Evolutionary conservation across 2,113 vertebrate species (phyloP), one percentile per base, ranked within the genome.

Genomic region (Albula glossodonta): DNA sequence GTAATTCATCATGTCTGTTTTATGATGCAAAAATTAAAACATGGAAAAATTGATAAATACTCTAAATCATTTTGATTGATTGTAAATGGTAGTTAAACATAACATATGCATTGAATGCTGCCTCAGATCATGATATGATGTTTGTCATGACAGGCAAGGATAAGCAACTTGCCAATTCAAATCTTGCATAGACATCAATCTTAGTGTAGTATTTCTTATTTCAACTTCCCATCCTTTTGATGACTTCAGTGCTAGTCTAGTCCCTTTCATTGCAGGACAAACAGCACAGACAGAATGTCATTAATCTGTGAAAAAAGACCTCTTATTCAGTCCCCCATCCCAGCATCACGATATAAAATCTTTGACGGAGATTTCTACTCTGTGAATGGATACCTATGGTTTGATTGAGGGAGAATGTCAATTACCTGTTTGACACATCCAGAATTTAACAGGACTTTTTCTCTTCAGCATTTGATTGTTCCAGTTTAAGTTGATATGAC

Each of bases 201-300:
- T n/a, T n/a, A 74, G 50, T 51, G 49, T 15, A 11, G 41, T 52
- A 51, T 31, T 31, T 84, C 83, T 60, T 10, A 74, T 74, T 77
- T 84, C n/a, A 66, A 22, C 83, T 3, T 10, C 70, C 83, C 74
- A 84, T 85, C 84, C 51, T 22, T 50, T 74, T 80, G 51, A 80
- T 85, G 80, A 85, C 77, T 41, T 13, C 31, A 19, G 74, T 50
- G 41, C 78, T 56, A 19, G 84, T 80, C 17, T 57, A 57, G 78
- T 78, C 83, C 74, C 52, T 57, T 53, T 78, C 17, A 41, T 10
- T 53, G 49, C 63, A 77, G 49, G 48, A 48, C 10, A n/a, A 2
- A 52, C 50, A 41, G 31, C 31, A 2, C 82, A 25, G 82, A 66
- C n/a, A 25, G 50, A 25, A 57, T 49, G 41, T 78, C 12, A 49